Conservation (phyloP, 2,113 vertebrate species). For the Cettia cetti region DNA sequence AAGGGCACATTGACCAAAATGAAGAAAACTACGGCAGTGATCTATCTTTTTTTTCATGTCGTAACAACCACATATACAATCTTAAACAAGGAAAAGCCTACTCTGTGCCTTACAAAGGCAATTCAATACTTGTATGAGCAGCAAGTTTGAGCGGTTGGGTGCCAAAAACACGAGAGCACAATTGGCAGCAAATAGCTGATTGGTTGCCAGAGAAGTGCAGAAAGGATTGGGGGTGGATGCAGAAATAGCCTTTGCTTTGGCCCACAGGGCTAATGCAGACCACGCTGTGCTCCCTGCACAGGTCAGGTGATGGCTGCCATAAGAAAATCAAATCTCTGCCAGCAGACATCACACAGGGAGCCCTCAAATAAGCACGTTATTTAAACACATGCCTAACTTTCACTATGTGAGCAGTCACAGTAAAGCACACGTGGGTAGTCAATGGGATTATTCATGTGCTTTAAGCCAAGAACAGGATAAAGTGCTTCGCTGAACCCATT, state of each 20-base stretch:
- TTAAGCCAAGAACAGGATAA: conserved; percentile 34
- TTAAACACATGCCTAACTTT: conserved; percentile 7
- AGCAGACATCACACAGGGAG: not conserved
- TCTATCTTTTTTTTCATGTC: not conserved
- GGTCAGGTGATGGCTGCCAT: not conserved
- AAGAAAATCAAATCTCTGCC: not conserved
- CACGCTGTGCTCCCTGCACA: not conserved
- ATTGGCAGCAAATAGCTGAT: conserved; percentile 19
- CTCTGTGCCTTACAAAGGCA: conserved; percentile 3
- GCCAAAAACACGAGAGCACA: conserved; percentile 26
- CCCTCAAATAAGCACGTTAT: not conserved
- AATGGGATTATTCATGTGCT: conserved; percentile 46
- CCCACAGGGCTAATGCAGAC: not conserved
- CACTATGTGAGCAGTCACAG: conserved; percentile 21
- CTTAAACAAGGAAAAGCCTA: not conserved
- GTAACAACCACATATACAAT: not conserved
- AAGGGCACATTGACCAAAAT: not conserved
- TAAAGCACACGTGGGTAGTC: conserved; percentile 34
- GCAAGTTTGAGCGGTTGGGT: not conserved
- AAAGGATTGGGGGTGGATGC: not conserved
- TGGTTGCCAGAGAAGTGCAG: conserved; percentile 9
- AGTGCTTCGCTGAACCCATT: not conserved
- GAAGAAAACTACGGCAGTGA: not conserved
- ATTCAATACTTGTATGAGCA: conserved; percentile 8
- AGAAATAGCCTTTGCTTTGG: conserved; percentile 21